Percentiles rank a stretch among this genome's conserved stretches.
These are phyloP conservation scores for Axea sp. DNA, from an alignment of 2,888 invertebrate genomes.

Conservation along the genomic window DNA sequence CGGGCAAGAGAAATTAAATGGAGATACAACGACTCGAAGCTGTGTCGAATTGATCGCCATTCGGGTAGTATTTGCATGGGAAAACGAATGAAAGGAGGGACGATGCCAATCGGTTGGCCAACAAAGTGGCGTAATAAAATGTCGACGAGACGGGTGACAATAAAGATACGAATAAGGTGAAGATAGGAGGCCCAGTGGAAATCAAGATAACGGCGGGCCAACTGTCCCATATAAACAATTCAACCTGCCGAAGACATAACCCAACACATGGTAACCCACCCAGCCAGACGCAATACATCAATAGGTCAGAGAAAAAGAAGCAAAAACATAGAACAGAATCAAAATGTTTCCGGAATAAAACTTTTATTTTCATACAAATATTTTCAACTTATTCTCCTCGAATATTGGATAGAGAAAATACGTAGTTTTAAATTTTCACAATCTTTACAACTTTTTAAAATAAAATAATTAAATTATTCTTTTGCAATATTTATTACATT, in stretches of 20 bases:
- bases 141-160: slow-evolving; percentile 24
- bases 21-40: slow-evolving; percentile 5
- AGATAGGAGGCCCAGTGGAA: slow-evolving; percentile 54
- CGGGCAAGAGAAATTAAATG: slow-evolving; percentile 17
- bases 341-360: background rate
- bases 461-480: too few species aligned
- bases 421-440: too few species aligned
- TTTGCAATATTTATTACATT: too few species aligned
- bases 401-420: too few species aligned
- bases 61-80: slow-evolving; percentile 16
- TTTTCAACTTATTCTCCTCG: too few species aligned
- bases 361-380: slow-evolving; percentile 4
- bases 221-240: slow-evolving; percentile 50
- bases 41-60: too few species aligned
- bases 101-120: slow-evolving; percentile 14
- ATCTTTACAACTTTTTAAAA: too few species aligned
- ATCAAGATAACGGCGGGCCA: slow-evolving; percentile 51
- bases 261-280: slow-evolving; percentile 10
- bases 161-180: slow-evolving; percentile 32
- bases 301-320: slow-evolving; percentile 32
- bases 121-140: slow-evolving; percentile 45
- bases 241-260: slow-evolving; percentile 17
- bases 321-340: slow-evolving; percentile 3
- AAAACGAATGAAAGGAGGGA: background rate
- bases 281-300: slow-evolving; percentile 38